Percentiles rank a stretch among this genome's conserved stretches.
These are phyloP conservation scores for Zhengitettix transpicula DNA, from an alignment of 2,888 invertebrate genomes.

Conservation along the genomic window DNA sequence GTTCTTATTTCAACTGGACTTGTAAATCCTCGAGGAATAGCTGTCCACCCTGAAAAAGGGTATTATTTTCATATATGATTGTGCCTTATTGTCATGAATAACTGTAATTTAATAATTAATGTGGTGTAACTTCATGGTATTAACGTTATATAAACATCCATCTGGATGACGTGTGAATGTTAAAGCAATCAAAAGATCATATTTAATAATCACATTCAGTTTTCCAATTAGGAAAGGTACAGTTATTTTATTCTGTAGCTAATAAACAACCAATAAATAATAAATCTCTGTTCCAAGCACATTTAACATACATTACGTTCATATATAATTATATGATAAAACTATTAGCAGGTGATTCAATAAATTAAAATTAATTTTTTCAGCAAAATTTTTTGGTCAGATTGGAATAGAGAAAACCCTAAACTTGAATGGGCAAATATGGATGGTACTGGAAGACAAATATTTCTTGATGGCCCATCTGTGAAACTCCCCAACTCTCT, in stretches of 20 bases:
- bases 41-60: constrained; percentile 79
- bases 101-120: too few species aligned
- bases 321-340: neutral
- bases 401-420: constrained; percentile 82
- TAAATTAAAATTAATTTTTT: neutral
- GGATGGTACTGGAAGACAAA: constrained; percentile 69
- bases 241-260: too few species aligned
- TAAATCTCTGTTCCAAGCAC: too few species aligned
- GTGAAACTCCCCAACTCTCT: constrained; percentile 86
- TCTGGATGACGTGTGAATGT: too few species aligned
- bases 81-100: too few species aligned
- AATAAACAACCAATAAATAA: too few species aligned
- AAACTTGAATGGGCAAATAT: constrained; percentile 89
- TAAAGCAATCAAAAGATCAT: too few species aligned
- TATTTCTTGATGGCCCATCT: constrained; percentile 43
- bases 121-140: too few species aligned
- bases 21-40: constrained; percentile 87
- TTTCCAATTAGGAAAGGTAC: too few species aligned
- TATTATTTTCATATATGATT: constrained; percentile 22
- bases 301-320: too few species aligned
- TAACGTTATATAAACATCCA: too few species aligned
- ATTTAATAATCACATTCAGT: too few species aligned
- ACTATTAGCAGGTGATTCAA: neutral
- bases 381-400: constrained; percentile 93
- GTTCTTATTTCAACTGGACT: constrained; percentile 60